Conservation (phyloP, 2,113 vertebrate species). For the Hypomesus transpacificus region DNA sequence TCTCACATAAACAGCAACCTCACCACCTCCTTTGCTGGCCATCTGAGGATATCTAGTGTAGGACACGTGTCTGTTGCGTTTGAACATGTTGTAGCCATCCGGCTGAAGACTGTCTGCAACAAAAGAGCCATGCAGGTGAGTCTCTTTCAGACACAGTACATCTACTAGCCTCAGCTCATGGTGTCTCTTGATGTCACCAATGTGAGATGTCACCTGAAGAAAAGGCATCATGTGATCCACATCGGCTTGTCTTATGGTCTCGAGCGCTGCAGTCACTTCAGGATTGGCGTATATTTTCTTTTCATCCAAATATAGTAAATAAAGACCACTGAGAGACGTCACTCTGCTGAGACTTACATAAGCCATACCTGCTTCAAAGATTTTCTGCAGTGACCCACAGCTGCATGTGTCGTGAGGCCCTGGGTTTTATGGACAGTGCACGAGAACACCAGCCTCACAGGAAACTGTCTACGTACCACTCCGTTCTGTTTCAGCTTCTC, state of each 20-base stretch:
- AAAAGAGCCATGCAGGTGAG: slow-evolving; percentile 25
- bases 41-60: slow-evolving; percentile 11
- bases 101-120: slow-evolving; percentile 7
- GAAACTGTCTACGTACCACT: slow-evolving; percentile 9
- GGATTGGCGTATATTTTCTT: slow-evolving; percentile 36
- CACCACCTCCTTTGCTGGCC: slow-evolving; percentile 5
- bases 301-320: slow-evolving; percentile 34
- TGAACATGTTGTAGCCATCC: slow-evolving; percentile 23
- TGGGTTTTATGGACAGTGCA: slow-evolving; percentile 19
- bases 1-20: slow-evolving; percentile 7
- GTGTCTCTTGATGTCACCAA: slow-evolving; percentile 29
- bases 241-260: slow-evolving; percentile 28
- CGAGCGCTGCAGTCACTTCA: slow-evolving; percentile 14
- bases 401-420: slow-evolving; percentile 28
- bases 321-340: slow-evolving; percentile 22
- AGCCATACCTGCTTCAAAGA: slow-evolving; percentile 38
- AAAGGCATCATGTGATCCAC: slow-evolving; percentile 21
- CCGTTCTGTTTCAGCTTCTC: slow-evolving; percentile 20
- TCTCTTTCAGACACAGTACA: slow-evolving; percentile 44
- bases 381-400: slow-evolving; percentile 15
- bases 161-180: slow-evolving; percentile 40
- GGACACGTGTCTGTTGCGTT: slow-evolving; percentile 5
- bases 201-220: slow-evolving; percentile 16
- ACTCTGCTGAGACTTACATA: slow-evolving; percentile 33
- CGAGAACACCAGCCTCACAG: slow-evolving; percentile 1